phyloP scores from a whole-genome alignment of 23 tunicate species.

The Phallusia fumigata region DNA sequence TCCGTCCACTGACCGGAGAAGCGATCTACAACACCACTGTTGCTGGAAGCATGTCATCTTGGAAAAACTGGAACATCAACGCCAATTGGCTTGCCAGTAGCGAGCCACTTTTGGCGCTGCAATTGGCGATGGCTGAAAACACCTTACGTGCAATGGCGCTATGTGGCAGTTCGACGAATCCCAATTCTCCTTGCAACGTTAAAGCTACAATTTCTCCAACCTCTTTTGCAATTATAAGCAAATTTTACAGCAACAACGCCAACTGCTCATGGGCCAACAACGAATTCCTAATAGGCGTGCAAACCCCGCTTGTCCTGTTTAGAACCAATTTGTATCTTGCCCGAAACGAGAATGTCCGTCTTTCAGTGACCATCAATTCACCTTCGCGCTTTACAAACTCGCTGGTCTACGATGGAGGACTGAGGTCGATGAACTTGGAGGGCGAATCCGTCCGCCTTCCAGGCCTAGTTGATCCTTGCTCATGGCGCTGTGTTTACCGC shows the following conservation, averaged over 20 bases:
- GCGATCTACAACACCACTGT: constrained; percentile 6
- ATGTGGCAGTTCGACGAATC: neutral
- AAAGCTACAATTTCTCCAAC: neutral
- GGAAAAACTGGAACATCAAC: neutral
- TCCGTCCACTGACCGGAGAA: neutral
- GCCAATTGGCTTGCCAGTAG: neutral
- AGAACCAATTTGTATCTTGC: neutral
- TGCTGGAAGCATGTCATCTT: neutral
- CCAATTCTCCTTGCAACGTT: neutral
- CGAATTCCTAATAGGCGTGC: neutral
- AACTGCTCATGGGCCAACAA: neutral
- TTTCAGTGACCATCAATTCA: constrained; percentile 4
- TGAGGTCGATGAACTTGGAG: constrained; percentile 10
- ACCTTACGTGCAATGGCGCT: neutral
- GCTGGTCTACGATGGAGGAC: neutral
- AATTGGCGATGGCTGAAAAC: neutral
- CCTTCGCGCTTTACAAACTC: neutral
- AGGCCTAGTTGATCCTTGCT: neutral
- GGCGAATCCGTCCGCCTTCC: constrained; percentile 3
- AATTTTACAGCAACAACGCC: neutral
- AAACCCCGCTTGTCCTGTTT: neutral
- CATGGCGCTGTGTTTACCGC: neutral
- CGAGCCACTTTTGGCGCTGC: neutral
- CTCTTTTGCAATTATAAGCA: neutral
- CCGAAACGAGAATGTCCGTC: neutral